Percentiles rank a stretch among this genome's conserved stretches.
These are phyloP conservation scores for Drosophila anomalipes DNA, from an alignment of 2,888 invertebrate genomes.

Conservation along the genomic window DNA sequence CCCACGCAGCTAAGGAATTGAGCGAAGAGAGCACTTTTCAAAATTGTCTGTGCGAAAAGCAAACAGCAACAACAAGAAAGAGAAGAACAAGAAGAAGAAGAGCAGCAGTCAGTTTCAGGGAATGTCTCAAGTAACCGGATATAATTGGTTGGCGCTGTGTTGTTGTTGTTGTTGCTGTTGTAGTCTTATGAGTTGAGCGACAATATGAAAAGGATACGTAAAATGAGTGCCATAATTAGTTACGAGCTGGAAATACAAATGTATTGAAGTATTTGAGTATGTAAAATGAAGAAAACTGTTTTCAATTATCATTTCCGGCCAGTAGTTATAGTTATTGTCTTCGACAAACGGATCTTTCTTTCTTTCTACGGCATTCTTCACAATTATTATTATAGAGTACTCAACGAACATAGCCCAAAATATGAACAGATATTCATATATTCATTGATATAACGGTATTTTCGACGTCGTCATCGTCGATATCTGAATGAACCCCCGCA, in stretches of 20 bases:
- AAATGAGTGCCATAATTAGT: slow-evolving; percentile 80
- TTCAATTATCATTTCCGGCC: slow-evolving; percentile 80
- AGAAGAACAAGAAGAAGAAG: slow-evolving; percentile 10
- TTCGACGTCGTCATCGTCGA: slow-evolving; percentile 6
- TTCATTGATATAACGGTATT: slow-evolving; percentile 58
- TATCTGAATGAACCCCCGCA: slow-evolving; percentile 19
- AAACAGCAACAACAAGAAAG: slow-evolving; percentile 22
- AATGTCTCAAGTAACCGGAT: slow-evolving; percentile 73
- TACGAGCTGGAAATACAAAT: slow-evolving; percentile 47
- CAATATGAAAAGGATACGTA: slow-evolving; percentile 70
- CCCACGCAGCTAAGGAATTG: slow-evolving; percentile 40
- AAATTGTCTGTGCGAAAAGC: slow-evolving; percentile 38
- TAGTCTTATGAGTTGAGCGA: slow-evolving; percentile 37
- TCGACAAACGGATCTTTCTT: slow-evolving; percentile 25
- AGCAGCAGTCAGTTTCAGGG: slow-evolving; percentile 22
- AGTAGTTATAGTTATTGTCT: slow-evolving; percentile 27
- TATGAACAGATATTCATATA: slow-evolving; percentile 4
- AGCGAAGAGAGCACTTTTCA: slow-evolving; percentile 30
- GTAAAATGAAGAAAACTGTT: slow-evolving; percentile 67
- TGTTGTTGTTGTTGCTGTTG: slow-evolving; percentile 3
- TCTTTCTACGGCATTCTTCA: slow-evolving; percentile 20
- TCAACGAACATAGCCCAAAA: slow-evolving; percentile 27
- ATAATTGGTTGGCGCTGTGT: slow-evolving; percentile 66
- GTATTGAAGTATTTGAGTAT: slow-evolving; percentile 1
- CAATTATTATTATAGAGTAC: slow-evolving; percentile 36